phyloP scores from a whole-genome alignment of 92 coral and sea anemone species.

The Virgularia gustaviana region DNA sequence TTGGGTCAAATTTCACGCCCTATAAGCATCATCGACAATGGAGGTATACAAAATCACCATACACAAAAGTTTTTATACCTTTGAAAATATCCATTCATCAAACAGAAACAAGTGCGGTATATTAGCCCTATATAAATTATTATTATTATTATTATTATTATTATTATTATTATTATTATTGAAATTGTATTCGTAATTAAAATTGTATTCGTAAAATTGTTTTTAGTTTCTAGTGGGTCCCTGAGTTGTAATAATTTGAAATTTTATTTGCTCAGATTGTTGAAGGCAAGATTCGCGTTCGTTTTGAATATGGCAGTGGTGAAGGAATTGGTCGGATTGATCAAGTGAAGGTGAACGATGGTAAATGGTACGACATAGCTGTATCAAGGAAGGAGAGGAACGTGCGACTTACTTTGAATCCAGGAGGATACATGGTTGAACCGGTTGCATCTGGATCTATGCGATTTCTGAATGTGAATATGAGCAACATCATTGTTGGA shows the following conservation, averaged over 20 bases:
- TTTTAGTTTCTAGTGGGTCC: background rate
- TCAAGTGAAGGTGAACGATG: slow-evolving; percentile 80
- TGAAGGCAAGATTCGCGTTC: slow-evolving; percentile 80
- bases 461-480: slow-evolving; percentile 84
- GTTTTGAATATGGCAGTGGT: slow-evolving; percentile 95
- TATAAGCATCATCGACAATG: too few species aligned
- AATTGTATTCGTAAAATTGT: background rate
- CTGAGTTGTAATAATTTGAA: background rate
- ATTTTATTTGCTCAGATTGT: slow-evolving; percentile 58
- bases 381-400: slow-evolving; percentile 89
- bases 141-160: too few species aligned
- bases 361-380: slow-evolving; percentile 91
- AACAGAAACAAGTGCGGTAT: too few species aligned
- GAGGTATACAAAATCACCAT: too few species aligned
- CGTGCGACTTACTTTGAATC: slow-evolving; percentile 81
- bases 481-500: slow-evolving; percentile 21
- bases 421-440: slow-evolving; percentile 80
- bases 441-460: slow-evolving; percentile 89
- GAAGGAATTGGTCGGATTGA: slow-evolving; percentile 84
- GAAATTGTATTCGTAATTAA: too few species aligned
- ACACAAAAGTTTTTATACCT: too few species aligned
- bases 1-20: too few species aligned
- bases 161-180: too few species aligned
- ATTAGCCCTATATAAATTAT: too few species aligned
- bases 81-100: too few species aligned